These are phyloP conservation scores for Acipenser transmontanus DNA, from an alignment of 2,797 vertebrate genomes.

Conservation along the genomic window DNA sequence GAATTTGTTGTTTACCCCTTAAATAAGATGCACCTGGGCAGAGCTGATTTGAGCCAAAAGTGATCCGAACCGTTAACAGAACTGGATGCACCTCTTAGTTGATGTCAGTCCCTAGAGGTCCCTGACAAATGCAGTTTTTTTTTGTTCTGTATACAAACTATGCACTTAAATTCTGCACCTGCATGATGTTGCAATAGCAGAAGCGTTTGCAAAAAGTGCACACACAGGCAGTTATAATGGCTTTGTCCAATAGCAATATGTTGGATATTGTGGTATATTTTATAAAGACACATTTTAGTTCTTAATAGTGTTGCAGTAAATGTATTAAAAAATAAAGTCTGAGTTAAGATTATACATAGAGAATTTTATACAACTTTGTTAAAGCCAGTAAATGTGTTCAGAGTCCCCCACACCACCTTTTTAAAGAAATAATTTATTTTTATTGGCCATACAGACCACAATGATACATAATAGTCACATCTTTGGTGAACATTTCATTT, in stretches of 20 bases:
- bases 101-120: conserved; percentile 27
- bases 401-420: too few relatives aligned
- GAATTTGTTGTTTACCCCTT: conserved; percentile 28
- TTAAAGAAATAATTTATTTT: too few relatives aligned
- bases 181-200: conserved; percentile 46
- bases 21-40: conserved; percentile 42
- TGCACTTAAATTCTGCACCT: conserved; percentile 52
- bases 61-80: conserved; percentile 27
- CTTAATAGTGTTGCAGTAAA: conserved; percentile 15
- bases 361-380: too few relatives aligned
- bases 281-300: conserved; percentile 61
- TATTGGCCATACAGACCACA: too few relatives aligned
- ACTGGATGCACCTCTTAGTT: conserved; percentile 30
- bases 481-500: too few relatives aligned
- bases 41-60: conserved; percentile 32
- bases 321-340: neutral
- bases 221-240: conserved; percentile 45
- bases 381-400: too few relatives aligned
- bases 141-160: conserved; percentile 32
- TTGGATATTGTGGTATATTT: conserved; percentile 53
- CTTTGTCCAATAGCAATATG: conserved; percentile 58
- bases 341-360: too few relatives aligned
- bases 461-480: too few relatives aligned
- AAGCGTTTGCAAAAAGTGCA: conserved; percentile 39
- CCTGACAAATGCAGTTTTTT: conserved; percentile 41